A percentile compares a stretch with the other conserved stretches of the same genome.
Evolutionary conservation across 2,113 vertebrate species (phyloP).

Genomic region (Oenanthe oenanthe): DNA sequence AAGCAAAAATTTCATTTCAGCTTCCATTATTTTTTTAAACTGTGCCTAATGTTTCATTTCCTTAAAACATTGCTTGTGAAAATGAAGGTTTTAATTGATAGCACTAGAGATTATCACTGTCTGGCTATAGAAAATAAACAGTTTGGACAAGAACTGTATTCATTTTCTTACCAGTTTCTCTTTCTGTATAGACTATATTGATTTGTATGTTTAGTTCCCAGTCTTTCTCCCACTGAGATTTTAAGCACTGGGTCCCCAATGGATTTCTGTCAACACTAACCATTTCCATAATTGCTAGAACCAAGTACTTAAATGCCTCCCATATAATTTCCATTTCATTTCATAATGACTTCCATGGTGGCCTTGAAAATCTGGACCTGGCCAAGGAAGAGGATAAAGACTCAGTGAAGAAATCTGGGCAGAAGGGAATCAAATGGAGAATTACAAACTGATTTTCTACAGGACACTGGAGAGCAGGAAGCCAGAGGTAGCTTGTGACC

Average conservation of each 20-base stretch:
- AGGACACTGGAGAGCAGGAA: background rate
- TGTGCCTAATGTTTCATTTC: background rate
- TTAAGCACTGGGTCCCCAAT: background rate
- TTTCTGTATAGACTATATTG: background rate
- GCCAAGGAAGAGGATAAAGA: background rate
- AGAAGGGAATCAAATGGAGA: background rate
- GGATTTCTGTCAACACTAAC: background rate
- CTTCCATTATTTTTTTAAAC: background rate
- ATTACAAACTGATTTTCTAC: background rate
- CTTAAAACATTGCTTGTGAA: background rate
- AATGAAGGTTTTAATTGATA: background rate
- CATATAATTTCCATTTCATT: constrained; percentile 3
- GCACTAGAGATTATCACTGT: background rate
- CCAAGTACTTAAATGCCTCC: background rate
- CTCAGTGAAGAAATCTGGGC: background rate
- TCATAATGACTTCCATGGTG: background rate
- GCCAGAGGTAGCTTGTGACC: background rate
- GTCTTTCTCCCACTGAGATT: background rate
- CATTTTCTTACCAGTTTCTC: background rate
- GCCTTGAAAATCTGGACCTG: background rate
- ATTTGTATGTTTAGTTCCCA: background rate
- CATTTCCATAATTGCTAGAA: constrained; percentile 5
- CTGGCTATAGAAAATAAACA: background rate
- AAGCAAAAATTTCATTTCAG: background rate
- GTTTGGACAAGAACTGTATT: background rate